Base-by-base conservation (phyloP, 2,113 vertebrate genomes). In the Psittacara wagleri region DNA sequence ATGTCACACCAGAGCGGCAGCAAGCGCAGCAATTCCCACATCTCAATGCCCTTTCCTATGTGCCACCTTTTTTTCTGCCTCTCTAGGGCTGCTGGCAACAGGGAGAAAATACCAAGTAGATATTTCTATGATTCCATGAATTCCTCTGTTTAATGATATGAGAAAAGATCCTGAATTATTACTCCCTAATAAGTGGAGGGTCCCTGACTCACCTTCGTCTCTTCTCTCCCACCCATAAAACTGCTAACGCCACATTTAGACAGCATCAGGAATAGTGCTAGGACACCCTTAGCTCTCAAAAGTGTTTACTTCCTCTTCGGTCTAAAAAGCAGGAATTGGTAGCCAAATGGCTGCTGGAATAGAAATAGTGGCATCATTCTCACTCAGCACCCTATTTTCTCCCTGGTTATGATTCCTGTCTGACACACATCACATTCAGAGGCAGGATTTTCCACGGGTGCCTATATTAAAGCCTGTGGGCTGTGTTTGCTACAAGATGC, bases 351-450 rank as follows among this genome's bases (percentile, higher is more conserved):
- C 28, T 51, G 57, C 5, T 51, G 28, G 55, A 52, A 51, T 13
- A 75, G 24, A 77, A 74, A 39, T 29, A 51, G 74, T 12, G 6
- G 46, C 57, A 31, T 44, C 25, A 2, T 76, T 90, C 33, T 78
- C 69, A 55, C 33, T 81, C 75, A 35, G 44, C 39, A 74, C n/a
- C 13, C 39, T 64, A 5, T 46, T 72, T 75, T 43, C 72, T 75
- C 39, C 69, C 73, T 81, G 17, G 27, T 18, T 88, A 27, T n/a
- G 55, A 61, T 59, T 93, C 77, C 73, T 46, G 48, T 37, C 90
- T 86, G 72, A 75, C 83, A 94, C 62, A 80, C 55, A 55, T 27
- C 31, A 4, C 13, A 27, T 51, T 90, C 88, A 92, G 68, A 81
- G 73, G 35, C 33, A 75, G 55, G 73, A 68, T 88, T 83, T 82